Evolutionary conservation across 2,888 invertebrate genomes (phyloP).

Genomic region (Thyatira batis): DNA sequence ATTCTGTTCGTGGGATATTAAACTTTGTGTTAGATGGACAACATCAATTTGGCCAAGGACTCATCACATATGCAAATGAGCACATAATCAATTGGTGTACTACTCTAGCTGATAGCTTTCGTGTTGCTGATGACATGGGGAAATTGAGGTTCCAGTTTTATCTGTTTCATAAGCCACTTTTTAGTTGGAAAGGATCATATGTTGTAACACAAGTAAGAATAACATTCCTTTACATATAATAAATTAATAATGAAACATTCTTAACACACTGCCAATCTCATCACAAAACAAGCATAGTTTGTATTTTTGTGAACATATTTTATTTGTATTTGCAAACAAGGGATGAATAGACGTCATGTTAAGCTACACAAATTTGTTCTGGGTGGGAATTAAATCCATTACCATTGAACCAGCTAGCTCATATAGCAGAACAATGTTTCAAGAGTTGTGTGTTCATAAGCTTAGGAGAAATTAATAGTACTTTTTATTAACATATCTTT

Average conservation of each 20-base stretch:
- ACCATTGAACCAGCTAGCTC: no score
- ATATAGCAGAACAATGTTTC: no score
- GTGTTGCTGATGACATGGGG: slow-evolving; percentile 99
- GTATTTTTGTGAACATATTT: no score
- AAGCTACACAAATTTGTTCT: no score
- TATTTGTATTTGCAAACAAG: no score
- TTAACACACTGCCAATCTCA: no score
- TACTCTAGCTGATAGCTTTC: slow-evolving; percentile 96
- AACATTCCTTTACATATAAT: neutral
- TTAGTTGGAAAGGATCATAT: slow-evolving; percentile 99
- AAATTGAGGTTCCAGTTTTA: slow-evolving; percentile 96
- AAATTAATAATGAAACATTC: neutral
- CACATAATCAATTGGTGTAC: slow-evolving; percentile 98
- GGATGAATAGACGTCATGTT: no score
- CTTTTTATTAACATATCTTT: no score
- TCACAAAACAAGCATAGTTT: no score
- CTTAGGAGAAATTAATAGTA: no score
- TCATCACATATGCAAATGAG: slow-evolving; percentile 98
- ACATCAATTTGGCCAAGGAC: slow-evolving; percentile 97
- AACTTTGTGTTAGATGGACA: slow-evolving; percentile 97
- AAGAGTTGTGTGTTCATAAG: no score
- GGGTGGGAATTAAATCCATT: no score
- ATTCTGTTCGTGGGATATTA: slow-evolving; percentile 93
- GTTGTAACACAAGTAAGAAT: slow-evolving; percentile 94
- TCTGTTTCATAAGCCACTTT: slow-evolving; percentile 95